Conservation (phyloP, 2,113 vertebrate genomes). For the Anolis carolinensis region DNA sequence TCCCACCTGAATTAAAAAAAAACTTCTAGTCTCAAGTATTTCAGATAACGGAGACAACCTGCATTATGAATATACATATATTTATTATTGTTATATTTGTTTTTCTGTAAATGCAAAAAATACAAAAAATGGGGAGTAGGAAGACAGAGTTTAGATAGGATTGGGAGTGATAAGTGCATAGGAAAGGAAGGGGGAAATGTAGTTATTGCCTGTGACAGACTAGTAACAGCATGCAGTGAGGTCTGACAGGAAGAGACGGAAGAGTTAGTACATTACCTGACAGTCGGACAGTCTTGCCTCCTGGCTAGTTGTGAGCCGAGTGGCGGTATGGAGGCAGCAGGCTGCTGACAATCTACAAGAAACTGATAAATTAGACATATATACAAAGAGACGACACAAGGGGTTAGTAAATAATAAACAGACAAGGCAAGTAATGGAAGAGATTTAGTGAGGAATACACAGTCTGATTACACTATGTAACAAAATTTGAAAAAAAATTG, state of each 20-base stretch:
- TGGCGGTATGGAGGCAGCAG: constrained; percentile 97
- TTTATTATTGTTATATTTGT: background rate
- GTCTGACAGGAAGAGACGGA: constrained; percentile 41
- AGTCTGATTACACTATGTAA: no score
- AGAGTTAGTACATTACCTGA: constrained; percentile 87
- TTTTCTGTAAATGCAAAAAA: background rate
- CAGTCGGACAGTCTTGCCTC: constrained; percentile 83
- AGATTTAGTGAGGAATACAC: constrained; percentile 80
- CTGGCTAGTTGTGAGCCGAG: constrained; percentile 93
- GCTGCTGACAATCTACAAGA: constrained; percentile 99
- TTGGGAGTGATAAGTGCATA: constrained; percentile 3
- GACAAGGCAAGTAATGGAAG: constrained; percentile 60
- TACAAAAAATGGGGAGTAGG: background rate
- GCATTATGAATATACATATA: background rate
- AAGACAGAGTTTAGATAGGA: background rate
- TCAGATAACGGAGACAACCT: no score
- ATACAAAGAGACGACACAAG: constrained; percentile 91
- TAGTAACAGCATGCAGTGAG: constrained; percentile 61
- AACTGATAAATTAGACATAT: constrained; percentile 99
- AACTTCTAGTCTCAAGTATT: no score
- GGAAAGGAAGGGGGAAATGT: background rate
- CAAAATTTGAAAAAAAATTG: no score
- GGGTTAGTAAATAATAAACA: constrained; percentile 57
- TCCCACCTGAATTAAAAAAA: no score
- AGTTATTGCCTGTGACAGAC: background rate